Conservation (phyloP, 2,797 vertebrate genomes). For the Malurus splendens region DNA sequence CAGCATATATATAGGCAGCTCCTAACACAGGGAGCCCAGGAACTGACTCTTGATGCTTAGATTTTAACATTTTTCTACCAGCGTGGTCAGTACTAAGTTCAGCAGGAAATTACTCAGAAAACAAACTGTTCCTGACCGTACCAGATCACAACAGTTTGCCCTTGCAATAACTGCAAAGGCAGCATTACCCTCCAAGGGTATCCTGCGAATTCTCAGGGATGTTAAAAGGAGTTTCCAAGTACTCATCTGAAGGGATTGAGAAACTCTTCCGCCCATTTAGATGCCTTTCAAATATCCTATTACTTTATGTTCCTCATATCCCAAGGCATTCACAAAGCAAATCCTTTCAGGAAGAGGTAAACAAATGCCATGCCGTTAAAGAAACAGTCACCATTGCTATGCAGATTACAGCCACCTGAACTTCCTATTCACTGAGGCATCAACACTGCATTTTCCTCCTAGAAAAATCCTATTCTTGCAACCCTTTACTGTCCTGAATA, state of each 20-base stretch:
- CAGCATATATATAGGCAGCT: neutral
- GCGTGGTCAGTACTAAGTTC: neutral
- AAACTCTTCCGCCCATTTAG: neutral
- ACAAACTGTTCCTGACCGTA: neutral
- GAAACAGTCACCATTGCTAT: neutral
- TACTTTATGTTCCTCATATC: neutral
- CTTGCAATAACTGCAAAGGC: neutral
- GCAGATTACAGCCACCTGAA: neutral
- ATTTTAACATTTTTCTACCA: neutral
- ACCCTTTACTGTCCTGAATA: neutral
- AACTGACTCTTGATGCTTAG: neutral
- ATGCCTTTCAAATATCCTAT: neutral
- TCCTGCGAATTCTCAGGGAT: neutral
- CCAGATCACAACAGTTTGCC: neutral
- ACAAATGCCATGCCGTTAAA: neutral
- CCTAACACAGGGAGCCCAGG: fast-evolving
- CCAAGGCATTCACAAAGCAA: neutral
- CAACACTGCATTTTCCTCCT: neutral
- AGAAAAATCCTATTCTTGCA: neutral
- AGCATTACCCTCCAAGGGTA: neutral
- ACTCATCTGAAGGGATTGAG: neutral
- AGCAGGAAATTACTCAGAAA: neutral
- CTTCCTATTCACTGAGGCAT: neutral
- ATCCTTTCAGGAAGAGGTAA: neutral
- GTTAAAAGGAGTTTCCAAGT: neutral